Evolutionary conservation across 2,113 vertebrate species (phyloP), one percentile per base, ranked within the genome.

Genomic region (Colius striatus): DNA sequence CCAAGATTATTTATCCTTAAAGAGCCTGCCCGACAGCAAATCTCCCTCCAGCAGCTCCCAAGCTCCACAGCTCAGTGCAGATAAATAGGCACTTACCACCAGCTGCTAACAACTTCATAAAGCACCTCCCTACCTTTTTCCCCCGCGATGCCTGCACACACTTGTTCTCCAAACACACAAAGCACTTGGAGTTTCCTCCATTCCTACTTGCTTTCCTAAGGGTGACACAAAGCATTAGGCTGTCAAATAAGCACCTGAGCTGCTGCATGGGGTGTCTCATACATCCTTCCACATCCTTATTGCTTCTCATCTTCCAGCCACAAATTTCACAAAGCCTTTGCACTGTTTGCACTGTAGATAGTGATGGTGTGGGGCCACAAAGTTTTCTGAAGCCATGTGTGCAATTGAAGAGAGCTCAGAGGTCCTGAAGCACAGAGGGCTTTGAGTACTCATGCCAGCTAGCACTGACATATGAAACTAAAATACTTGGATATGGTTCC

Each of bases 1-100:
- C 55, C 55, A 67, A 53, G 62, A 70, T 92, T 79, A 89, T 91
- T 94, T 91, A 84, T 79, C 92, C 66, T 82, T 75, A 66, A 94
- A 79, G 58, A 87, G 71, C 50, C 88, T 92, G 58, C 26, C 57
- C 12, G 3, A 73, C 21, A 45, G 87, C 70, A 93, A 82, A 92
- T 67, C 78, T 94, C 75, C 50, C 70, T 93, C 77, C 77, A 89
- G 84, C 20, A 17, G 3, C 53, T 66, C 60, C 53, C 4, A 4
- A 77, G 30, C 65, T 90, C 62, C 4, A 9, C 58, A 84, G 50
- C 62, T 70, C 63, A n/a, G 36, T 1, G 0, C 1, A 22, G 43
- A 87, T 47, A 87, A 95, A 91, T 0, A 60, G 32, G 25, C 63
- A 73, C 50, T 68, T 19, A 83, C 23, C 4, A 5, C 23, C 72